Evolutionary conservation across 2,797 vertebrate genomes (phyloP).

Genomic region (Mycteria americana): DNA sequence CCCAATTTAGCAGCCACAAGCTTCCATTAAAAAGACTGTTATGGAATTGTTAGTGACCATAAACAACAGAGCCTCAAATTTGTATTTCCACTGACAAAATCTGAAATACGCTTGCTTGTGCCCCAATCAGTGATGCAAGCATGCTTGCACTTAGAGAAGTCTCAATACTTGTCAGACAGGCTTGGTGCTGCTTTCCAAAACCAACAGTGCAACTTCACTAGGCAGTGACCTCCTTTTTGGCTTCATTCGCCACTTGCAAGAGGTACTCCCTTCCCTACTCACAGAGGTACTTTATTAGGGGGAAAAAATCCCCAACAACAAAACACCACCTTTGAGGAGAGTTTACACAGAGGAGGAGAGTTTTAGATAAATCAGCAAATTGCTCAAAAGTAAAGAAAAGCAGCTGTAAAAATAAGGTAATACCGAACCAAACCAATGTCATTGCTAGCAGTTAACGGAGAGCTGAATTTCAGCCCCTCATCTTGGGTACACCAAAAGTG

Average conservation of each 20-base stretch:
- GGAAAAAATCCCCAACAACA: not conserved
- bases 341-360: not conserved
- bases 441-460: not conserved
- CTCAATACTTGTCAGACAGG: not conserved
- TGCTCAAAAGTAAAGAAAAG: not conserved
- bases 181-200: not conserved
- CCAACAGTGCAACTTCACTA: not conserved
- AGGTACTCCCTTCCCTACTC: not conserved
- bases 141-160: not conserved
- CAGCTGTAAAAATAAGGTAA: not conserved
- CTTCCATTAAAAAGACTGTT: not conserved
- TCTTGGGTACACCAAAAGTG: not conserved
- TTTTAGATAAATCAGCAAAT: not conserved
- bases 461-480: not conserved
- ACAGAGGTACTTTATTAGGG: not conserved
- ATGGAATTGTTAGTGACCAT: not conserved
- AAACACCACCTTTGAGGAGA: not conserved
- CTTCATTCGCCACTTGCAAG: not conserved
- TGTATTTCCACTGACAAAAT: not conserved
- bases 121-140: not conserved
- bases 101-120: not conserved
- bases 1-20: not conserved
- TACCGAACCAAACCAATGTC: not conserved
- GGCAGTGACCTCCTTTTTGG: not conserved
- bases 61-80: not conserved